Evolutionary conservation across 2,113 vertebrate genomes (phyloP).

Genomic region (Pelmatolapia mariae): DNA sequence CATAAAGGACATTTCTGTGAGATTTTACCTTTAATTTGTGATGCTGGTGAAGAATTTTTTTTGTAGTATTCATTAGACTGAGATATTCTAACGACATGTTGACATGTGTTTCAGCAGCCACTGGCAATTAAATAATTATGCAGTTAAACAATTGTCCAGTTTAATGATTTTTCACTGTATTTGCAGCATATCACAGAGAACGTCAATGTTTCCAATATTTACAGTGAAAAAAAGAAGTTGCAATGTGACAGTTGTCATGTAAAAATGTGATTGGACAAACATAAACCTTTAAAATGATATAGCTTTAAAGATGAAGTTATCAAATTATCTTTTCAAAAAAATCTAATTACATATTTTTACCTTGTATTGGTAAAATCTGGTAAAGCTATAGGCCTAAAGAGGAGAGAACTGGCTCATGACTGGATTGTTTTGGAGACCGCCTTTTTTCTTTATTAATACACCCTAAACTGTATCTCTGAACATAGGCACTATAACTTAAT

Average conservation of each 20-base stretch:
- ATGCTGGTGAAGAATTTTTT: not conserved
- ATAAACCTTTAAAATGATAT: not conserved
- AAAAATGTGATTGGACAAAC: not conserved
- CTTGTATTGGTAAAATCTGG: not conserved
- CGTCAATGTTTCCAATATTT: not conserved
- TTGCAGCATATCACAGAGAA: not conserved
- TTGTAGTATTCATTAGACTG: not conserved
- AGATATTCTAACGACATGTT: not conserved
- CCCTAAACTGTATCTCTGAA: not conserved
- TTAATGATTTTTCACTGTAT: not conserved
- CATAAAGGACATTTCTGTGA: not conserved
- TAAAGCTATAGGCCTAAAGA: not conserved
- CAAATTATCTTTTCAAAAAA: not conserved
- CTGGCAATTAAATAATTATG: not conserved
- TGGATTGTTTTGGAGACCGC: not conserved
- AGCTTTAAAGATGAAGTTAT: not conserved
- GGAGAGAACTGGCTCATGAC: not conserved
- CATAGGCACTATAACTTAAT: conserved; percentile 10
- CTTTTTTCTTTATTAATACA: not conserved
- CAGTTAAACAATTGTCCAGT: not conserved
- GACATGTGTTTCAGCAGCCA: not conserved
- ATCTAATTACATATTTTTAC: not conserved
- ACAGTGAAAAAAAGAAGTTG: not conserved
- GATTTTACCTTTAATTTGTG: not conserved
- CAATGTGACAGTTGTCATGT: not conserved